phyloP scores from a whole-genome alignment of 2,113 vertebrate species.

The Odontophorus gujanensis region DNA sequence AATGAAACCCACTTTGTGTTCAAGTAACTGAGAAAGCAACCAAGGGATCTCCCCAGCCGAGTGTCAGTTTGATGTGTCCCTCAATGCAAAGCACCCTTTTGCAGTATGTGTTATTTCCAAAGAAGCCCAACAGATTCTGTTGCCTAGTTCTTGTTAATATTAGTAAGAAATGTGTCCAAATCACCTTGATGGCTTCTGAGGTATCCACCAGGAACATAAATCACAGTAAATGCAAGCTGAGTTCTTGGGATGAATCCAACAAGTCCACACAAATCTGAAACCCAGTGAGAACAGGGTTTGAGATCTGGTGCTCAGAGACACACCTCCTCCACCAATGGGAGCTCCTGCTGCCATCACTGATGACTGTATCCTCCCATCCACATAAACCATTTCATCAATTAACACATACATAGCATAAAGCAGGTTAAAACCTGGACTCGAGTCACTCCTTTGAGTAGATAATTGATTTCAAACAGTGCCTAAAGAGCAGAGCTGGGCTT shows the following conservation, averaged over 20 bases:
- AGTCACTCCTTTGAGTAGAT: background rate
- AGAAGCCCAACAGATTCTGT: background rate
- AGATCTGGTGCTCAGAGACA: background rate
- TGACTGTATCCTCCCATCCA: background rate
- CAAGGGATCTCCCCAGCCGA: background rate
- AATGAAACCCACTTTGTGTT: background rate
- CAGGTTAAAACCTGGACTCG: background rate
- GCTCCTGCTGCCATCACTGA: background rate
- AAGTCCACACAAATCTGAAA: background rate
- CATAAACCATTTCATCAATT: background rate
- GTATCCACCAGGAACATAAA: background rate
- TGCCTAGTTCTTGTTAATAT: background rate
- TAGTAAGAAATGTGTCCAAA: background rate
- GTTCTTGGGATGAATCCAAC: background rate
- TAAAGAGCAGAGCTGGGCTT: background rate
- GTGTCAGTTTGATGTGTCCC: background rate
- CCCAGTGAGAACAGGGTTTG: accelerated
- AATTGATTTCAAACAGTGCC: background rate
- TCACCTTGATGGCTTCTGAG: background rate
- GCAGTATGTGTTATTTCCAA: background rate
- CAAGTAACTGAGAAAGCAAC: background rate
- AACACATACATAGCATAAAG: background rate
- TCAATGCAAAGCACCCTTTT: accelerated
- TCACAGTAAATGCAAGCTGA: background rate
- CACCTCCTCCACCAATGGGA: accelerated